phyloP scores from a whole-genome alignment of 2,797 vertebrate genomes.

The Myoxocephalus aenaeus region DNA sequence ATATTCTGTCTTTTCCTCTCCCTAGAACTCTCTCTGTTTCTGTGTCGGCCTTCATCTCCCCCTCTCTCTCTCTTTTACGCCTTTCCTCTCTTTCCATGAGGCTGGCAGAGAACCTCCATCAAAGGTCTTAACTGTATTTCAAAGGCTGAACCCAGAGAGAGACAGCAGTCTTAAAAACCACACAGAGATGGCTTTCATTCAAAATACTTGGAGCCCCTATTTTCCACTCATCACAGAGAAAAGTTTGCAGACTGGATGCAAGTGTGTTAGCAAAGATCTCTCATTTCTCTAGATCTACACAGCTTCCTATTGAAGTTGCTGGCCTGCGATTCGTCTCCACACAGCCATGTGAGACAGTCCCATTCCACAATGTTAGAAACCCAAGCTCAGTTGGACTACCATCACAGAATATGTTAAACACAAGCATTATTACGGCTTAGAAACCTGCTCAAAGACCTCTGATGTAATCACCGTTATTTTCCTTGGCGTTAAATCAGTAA shows the following conservation, averaged over 20 bases:
- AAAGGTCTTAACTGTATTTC: constrained; percentile 88
- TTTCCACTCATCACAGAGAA: constrained; percentile 86
- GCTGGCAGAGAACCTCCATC: constrained; percentile 84
- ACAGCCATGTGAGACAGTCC: constrained; percentile 71
- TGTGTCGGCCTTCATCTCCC: constrained; percentile 72
- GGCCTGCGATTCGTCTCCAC: constrained; percentile 74
- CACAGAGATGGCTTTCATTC: constrained; percentile 85
- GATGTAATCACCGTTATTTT: constrained; percentile 91
- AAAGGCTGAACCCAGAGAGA: constrained; percentile 83
- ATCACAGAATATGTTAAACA: constrained; percentile 87
- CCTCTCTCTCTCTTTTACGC: constrained; percentile 69
- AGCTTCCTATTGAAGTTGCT: constrained; percentile 72
- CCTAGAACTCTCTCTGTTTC: constrained; percentile 67
- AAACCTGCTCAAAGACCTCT: constrained; percentile 88
- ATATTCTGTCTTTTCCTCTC: constrained; percentile 80
- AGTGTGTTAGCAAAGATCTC: constrained; percentile 81
- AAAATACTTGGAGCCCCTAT: constrained; percentile 84
- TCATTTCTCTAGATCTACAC: constrained; percentile 74
- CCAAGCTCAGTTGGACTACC: constrained; percentile 68
- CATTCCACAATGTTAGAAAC: constrained; percentile 69
- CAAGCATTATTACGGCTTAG: constrained; percentile 88
- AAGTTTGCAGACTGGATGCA: constrained; percentile 81
- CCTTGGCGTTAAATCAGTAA: constrained; percentile 88
- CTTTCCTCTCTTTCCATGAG: constrained; percentile 82
- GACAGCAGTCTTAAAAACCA: constrained; percentile 85